These are phyloP conservation scores for Coccyzus lansbergi DNA, from an alignment of 2,797 vertebrate genomes.

Conservation along the genomic window DNA sequence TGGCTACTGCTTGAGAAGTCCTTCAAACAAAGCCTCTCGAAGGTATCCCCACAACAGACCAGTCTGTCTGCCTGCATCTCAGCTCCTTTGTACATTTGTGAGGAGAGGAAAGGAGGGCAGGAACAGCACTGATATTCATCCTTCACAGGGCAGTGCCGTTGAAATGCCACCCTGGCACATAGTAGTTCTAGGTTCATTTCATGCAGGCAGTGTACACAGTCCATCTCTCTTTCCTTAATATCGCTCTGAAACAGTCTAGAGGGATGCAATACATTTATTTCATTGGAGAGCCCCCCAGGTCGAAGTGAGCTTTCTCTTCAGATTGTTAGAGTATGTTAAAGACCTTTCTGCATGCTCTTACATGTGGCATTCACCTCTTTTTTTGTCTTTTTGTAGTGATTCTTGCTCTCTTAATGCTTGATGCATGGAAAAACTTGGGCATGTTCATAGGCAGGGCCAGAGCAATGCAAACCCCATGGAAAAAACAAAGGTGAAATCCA, in stretches of 20 bases:
- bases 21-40: neutral
- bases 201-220: neutral
- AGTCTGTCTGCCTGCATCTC: neutral
- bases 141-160: conserved; percentile 35
- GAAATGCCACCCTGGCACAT: neutral
- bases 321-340: conserved; percentile 2
- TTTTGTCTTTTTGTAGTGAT: neutral
- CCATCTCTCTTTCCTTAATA: conserved; percentile 10
- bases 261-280: conserved; percentile 5
- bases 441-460: neutral
- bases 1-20: neutral
- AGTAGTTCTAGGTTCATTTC: conserved; percentile 13
- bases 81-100: neutral
- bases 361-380: neutral
- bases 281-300: neutral
- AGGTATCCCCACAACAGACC: neutral
- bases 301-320: neutral
- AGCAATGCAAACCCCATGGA: neutral
- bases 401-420: neutral
- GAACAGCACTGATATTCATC: neutral
- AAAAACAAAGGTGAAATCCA: neutral
- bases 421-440: neutral
- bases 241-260: conserved; percentile 24
- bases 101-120: neutral
- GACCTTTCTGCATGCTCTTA: neutral